Percentiles rank a stretch among this genome's conserved stretches.
phyloP scores from a whole-genome alignment of 2,888 invertebrate genomes.

The Agriotes lineatus region DNA sequence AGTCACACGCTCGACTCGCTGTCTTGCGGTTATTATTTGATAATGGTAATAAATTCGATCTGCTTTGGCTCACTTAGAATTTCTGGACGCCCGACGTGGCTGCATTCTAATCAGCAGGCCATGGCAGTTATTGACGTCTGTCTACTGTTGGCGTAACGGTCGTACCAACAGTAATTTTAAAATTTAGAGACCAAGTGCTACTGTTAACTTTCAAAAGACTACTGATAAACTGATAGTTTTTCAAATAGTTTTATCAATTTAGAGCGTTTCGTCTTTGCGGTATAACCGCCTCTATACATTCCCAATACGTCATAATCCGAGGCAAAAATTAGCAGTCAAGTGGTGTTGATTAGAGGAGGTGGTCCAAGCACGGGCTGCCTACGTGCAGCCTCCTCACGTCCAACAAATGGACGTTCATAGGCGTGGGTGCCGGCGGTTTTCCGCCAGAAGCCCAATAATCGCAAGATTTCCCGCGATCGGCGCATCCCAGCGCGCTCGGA shows the following conservation, averaged over 20 bases:
- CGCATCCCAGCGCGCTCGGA: neutral
- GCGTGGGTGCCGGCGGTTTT: neutral
- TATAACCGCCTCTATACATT: too few relatives aligned
- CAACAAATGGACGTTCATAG: conserved; percentile 8
- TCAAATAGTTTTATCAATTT: too few relatives aligned
- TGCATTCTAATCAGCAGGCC: conserved; percentile 9
- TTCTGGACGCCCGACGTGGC: neutral
- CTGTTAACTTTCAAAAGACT: too few relatives aligned
- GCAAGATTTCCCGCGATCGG: neutral
- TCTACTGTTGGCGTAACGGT: too few relatives aligned
- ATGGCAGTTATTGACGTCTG: neutral
- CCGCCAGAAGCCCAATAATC: neutral
- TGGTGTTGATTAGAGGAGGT: conserved; percentile 15
- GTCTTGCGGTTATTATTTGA: conserved; percentile 36
- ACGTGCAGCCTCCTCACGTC: conserved; percentile 47
- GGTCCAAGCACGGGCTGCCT: neutral
- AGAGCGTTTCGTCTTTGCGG: too few relatives aligned
- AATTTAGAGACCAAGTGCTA: too few relatives aligned
- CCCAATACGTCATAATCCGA: too few relatives aligned
- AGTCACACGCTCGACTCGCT: conserved; percentile 29
- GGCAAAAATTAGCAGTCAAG: neutral
- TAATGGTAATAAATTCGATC: conserved; percentile 11
- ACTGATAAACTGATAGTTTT: too few relatives aligned
- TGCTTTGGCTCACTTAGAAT: conserved; percentile 3
- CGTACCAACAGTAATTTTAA: too few relatives aligned